These are phyloP conservation scores for Andrena bicolor DNA, from an alignment of 2,888 invertebrate genomes.

Conservation along the genomic window DNA sequence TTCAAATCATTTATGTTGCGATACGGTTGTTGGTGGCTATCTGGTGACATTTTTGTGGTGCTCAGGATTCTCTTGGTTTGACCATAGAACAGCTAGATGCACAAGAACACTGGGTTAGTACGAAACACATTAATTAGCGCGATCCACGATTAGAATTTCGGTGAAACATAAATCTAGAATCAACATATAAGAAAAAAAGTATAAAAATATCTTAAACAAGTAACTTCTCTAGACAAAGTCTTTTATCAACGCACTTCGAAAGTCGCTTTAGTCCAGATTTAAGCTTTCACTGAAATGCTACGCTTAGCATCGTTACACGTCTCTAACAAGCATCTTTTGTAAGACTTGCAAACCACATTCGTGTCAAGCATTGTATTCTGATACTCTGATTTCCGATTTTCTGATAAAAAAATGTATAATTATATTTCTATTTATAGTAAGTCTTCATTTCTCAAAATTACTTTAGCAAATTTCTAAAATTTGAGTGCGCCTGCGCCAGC, in stretches of 20 bases:
- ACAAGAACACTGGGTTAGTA: slow-evolving; percentile 84
- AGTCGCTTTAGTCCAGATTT: slow-evolving; percentile 5
- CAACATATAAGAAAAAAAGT: slow-evolving; percentile 1
- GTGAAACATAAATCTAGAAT: slow-evolving; percentile 38
- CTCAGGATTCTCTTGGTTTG: slow-evolving; percentile 84
- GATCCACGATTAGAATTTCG: slow-evolving; percentile 31
- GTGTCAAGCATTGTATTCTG: neutral
- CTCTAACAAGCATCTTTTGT: neutral
- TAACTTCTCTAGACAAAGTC: neutral
- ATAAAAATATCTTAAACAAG: neutral
- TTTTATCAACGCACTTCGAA: neutral
- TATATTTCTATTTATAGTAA: neutral
- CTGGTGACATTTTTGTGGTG: slow-evolving; percentile 76
- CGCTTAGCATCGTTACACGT: slow-evolving; percentile 6
- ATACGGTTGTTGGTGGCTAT: slow-evolving; percentile 78
- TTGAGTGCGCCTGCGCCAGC: too few species aligned
- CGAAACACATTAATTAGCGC: slow-evolving; percentile 59
- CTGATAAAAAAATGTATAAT: neutral
- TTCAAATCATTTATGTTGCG: slow-evolving; percentile 71
- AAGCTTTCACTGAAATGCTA: slow-evolving; percentile 36
- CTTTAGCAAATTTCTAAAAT: neutral
- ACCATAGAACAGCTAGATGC: slow-evolving; percentile 83
- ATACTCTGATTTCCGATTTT: too few species aligned
- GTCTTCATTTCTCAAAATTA: neutral
- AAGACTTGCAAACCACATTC: slow-evolving; percentile 19